A percentile compares a stretch with the other conserved stretches of the same genome.
Conservation (phyloP, 2,113 vertebrate species). For the Geococcyx californianus region DNA sequence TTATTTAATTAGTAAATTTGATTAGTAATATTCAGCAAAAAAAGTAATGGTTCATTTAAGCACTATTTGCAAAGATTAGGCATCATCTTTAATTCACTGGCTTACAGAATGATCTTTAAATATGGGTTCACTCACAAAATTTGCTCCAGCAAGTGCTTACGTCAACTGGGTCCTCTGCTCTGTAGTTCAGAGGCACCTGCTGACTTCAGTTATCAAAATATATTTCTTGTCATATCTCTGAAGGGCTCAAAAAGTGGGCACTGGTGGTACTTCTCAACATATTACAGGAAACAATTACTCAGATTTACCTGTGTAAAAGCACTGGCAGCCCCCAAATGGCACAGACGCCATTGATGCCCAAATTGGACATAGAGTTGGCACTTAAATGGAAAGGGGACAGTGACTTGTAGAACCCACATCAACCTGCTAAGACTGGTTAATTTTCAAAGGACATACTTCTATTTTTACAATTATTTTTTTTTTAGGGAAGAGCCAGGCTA, state of each 20-base stretch:
- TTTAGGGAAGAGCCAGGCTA: background rate
- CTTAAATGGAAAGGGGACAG: background rate
- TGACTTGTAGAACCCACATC: background rate
- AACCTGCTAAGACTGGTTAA: too few relatives aligned
- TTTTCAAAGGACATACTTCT: background rate
- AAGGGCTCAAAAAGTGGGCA: background rate
- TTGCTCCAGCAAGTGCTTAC: background rate
- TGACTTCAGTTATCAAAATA: background rate
- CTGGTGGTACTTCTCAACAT: background rate
- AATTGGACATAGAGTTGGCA: rapidly evolving
- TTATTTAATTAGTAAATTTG: background rate
- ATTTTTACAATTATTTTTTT: background rate
- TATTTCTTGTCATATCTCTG: background rate
- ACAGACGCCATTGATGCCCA: background rate
- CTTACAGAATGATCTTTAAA: background rate
- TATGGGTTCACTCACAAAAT: background rate
- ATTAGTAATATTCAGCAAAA: background rate
- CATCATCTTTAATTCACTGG: background rate
- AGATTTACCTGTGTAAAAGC: background rate
- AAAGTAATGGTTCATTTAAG: background rate
- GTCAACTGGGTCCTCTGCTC: background rate
- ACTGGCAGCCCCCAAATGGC: background rate
- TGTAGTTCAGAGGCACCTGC: background rate
- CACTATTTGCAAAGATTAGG: background rate
- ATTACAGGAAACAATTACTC: background rate